These are phyloP conservation scores for Hypercompe scribonia DNA, from an alignment of 2,888 invertebrate species.

Conservation along the genomic window DNA sequence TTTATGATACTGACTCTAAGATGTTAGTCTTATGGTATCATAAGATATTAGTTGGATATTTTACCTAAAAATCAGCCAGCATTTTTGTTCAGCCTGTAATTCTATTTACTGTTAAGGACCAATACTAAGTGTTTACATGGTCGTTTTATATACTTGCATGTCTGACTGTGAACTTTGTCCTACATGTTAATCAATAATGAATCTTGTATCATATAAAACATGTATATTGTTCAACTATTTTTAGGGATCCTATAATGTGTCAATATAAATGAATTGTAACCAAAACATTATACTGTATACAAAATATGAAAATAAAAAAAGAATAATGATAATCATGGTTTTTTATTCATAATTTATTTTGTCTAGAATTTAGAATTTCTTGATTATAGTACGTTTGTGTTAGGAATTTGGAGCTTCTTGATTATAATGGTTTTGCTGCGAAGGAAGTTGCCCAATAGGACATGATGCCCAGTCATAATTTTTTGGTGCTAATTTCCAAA, in stretches of 20 bases:
- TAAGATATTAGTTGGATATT: conserved; percentile 70
- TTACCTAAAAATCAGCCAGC: conserved; percentile 47
- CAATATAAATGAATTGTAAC: conserved; percentile 84
- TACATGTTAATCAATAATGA: conserved; percentile 70
- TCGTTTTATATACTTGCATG: conserved; percentile 72
- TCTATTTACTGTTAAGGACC: conserved; percentile 73
- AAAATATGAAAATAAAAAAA: conserved; percentile 82
- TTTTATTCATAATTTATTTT: neutral
- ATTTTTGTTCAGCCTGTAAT: conserved; percentile 57
- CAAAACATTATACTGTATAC: conserved; percentile 83
- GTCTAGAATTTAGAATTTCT: conserved; percentile 24
- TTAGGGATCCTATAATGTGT: conserved; percentile 81
- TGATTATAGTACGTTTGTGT: conserved; percentile 29
- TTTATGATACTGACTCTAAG: conserved; percentile 49
- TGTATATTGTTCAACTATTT: conserved; percentile 84
- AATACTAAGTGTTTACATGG: conserved; percentile 71
- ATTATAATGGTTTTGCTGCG: conserved; percentile 63
- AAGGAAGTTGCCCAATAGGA: conserved; percentile 84
- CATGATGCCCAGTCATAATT: conserved; percentile 75
- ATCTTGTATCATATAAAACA: conserved; percentile 81
- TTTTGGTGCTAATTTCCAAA: conserved; percentile 71
- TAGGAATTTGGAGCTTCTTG: conserved; percentile 26
- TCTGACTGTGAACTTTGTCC: conserved; percentile 67
- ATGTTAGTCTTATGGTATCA: conserved; percentile 28
- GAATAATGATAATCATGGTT: conserved; percentile 69